Base-by-base conservation (phyloP, 2,888 invertebrate genomes). In the Cheilosia variabilis region DNA sequence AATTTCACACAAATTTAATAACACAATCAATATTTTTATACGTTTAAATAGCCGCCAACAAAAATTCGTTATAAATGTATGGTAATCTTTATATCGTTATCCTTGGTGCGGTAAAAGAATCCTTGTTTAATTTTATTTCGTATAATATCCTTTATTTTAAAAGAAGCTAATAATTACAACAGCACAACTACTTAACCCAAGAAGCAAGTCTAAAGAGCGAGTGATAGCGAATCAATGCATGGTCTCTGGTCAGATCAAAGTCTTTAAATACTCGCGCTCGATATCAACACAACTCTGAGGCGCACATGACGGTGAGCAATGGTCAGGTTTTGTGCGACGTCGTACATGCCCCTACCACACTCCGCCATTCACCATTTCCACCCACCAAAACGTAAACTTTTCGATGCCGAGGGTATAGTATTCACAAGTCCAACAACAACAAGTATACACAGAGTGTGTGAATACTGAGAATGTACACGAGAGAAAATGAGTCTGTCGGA, bases 211-310 rank as follows among this genome's bases (percentile, higher is more conserved):
- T 93, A 93, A 94, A 93, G 93, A 93, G 93, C 92, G 94, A 93
- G 93, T 93, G 94, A 94, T 94, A 94, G 94, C 94, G 94, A 94
- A 94, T 94, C 94, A 94, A 94, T 94, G 94, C 93, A 94, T 94
- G 93, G 90, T 93, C 93, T 93, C 93, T 93, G 93, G 93, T 93
- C 93, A 93, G 93, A 92, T 93, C 93, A 93, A 93, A 93, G 93
- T 93, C 93, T 94, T 94, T 94, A 94, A 94, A 94, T 94, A 94
- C 92, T 91, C 90, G 89, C 79, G 79, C 81, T 72, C 76, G 86
- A 81, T 81, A 86, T 86, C 81, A 68, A 81, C 68, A 86, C 81
- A 81, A 81, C 81, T 86, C 81, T 79, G 82, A 68, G 87, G 77
- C 76, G 83, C 81, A 87, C 82, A 79, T 62, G 77, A 73, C 71